Percentiles rank a stretch among this genome's conserved stretches.
phyloP scores from a whole-genome alignment of 2,113 vertebrate genomes.

The Cyprinodon brontotheroides region DNA sequence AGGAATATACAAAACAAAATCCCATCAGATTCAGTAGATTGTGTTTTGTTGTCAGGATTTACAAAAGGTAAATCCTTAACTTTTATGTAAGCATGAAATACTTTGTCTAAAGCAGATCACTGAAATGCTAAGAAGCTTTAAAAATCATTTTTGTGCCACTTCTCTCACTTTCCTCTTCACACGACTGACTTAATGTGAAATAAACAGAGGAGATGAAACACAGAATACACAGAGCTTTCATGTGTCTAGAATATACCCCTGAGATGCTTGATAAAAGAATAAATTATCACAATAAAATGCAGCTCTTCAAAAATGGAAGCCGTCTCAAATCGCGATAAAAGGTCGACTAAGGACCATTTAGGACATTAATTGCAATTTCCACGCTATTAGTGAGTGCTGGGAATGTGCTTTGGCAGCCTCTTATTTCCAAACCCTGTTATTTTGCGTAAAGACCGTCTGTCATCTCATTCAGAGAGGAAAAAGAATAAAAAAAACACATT shows the following conservation, averaged over 20 bases:
- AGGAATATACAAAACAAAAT: background rate
- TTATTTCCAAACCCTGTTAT: constrained; percentile 99
- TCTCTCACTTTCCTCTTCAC: constrained; percentile 26
- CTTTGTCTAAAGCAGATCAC: constrained; percentile 12
- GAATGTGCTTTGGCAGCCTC: constrained; percentile 89
- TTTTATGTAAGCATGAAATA: constrained; percentile 15
- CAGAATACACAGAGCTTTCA: constrained; percentile 58
- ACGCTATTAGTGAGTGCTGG: constrained; percentile 87
- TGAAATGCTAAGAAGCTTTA: constrained; percentile 27
- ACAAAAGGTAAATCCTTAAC: background rate
- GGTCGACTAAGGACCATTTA: constrained; percentile 92
- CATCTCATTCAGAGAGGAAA: constrained; percentile 86
- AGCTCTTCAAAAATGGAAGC: constrained; percentile 84
- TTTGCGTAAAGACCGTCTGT: constrained; percentile 93
- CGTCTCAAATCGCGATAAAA: constrained; percentile 85
- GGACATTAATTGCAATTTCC: constrained; percentile 96
- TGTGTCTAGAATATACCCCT: constrained; percentile 65
- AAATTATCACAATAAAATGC: constrained; percentile 86
- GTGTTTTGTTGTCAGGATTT: background rate
- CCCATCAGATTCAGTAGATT: background rate
- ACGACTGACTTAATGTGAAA: constrained; percentile 39
- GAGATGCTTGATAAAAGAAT: constrained; percentile 85
- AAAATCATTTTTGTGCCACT: constrained; percentile 41
- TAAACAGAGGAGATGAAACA: constrained; percentile 52
- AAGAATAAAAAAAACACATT: constrained; percentile 75